Percentiles rank a stretch among this genome's conserved stretches.
phyloP scores from a whole-genome alignment of 2,797 vertebrate genomes.

The Gallinago solitaria region DNA sequence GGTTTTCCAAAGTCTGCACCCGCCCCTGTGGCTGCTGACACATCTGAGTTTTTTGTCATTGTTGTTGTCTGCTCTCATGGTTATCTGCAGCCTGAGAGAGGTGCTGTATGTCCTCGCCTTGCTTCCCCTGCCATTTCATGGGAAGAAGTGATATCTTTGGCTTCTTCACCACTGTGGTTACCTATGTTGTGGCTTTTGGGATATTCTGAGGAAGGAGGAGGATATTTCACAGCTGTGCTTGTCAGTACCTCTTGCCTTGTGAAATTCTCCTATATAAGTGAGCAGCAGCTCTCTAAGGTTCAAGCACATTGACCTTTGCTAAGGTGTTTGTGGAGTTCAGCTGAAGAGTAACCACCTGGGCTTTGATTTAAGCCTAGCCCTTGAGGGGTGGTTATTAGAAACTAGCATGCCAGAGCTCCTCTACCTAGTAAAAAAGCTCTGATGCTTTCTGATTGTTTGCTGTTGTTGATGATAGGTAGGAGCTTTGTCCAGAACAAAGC shows the following conservation, averaged over 20 bases:
- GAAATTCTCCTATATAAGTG: neutral
- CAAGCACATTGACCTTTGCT: neutral
- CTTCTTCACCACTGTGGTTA: neutral
- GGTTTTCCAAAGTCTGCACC: neutral
- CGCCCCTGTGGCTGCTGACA: neutral
- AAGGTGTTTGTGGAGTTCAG: neutral
- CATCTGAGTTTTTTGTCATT: neutral
- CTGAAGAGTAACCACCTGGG: fast-evolving
- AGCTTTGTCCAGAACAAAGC: neutral
- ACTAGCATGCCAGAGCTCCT: neutral
- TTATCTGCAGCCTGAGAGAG: neutral
- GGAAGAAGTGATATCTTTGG: neutral
- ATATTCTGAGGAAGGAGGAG: neutral
- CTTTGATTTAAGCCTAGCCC: neutral
- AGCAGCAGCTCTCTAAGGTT: neutral
- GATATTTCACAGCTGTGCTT: neutral
- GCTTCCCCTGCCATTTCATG: fast-evolving
- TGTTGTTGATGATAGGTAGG: neutral
- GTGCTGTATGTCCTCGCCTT: neutral
- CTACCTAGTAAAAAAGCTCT: neutral
- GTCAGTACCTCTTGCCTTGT: neutral
- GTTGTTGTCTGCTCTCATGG: neutral
- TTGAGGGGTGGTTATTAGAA: neutral
- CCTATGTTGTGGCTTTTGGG: neutral
- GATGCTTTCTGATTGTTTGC: neutral